Evolutionary conservation across 2,113 vertebrate species (phyloP).

Genomic region (Dinomys branickii): DNA sequence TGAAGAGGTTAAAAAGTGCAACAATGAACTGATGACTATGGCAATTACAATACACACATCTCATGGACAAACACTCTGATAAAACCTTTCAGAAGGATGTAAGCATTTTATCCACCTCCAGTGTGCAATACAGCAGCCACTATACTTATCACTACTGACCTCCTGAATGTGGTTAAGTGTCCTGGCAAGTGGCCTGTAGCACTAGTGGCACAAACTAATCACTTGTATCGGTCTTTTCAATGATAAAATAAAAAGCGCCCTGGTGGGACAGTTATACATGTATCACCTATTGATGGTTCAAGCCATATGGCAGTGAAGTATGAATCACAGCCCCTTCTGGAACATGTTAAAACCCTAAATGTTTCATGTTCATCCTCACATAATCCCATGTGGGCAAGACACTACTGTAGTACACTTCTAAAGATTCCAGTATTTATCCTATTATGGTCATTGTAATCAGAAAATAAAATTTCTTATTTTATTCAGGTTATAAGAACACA

Average conservation of each 20-base stretch:
- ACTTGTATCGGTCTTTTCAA: neutral
- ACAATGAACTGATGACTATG: neutral
- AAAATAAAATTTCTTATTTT: slow-evolving; percentile 34
- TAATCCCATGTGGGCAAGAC: neutral
- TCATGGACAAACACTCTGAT: neutral
- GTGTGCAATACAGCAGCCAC: neutral
- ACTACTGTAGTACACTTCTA: neutral
- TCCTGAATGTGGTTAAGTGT: neutral
- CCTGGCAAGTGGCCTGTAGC: neutral
- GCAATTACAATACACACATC: neutral
- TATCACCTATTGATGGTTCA: neutral
- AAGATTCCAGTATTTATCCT: neutral
- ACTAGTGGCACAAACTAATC: neutral
- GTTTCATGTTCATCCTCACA: neutral
- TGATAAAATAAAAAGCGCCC: neutral
- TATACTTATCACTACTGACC: neutral
- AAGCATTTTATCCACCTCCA: too few relatives aligned
- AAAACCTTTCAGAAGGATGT: neutral
- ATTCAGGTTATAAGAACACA: neutral
- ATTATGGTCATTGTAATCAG: neutral
- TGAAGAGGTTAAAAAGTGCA: neutral
- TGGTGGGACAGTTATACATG: neutral
- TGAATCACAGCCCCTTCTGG: neutral
- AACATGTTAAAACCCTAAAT: neutral
- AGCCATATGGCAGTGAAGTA: neutral